Base-by-base conservation (phyloP, 1,140 invertebrate genomes). In the Drosophila yakuba region DNA sequence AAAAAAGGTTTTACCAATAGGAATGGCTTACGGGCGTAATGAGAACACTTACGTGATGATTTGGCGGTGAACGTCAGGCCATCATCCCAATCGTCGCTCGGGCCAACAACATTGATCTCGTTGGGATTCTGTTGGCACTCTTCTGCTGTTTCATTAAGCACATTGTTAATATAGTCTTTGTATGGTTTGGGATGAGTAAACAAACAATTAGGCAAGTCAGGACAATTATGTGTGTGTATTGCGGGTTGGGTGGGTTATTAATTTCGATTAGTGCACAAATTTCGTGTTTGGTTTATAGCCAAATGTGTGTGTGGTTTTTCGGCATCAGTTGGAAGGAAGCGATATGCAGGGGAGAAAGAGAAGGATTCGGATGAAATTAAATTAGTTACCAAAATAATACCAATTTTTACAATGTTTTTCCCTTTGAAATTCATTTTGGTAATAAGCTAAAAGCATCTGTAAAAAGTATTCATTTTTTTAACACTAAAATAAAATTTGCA, bases 11-110 rank as follows among this genome's bases (percentile, higher is more conserved):
- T 38, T 39, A 48, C 7, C 64, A 50, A 36, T 48, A 47, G 38
- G 12, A 25, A 71, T 47, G 60, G 32, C 12, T 23, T 36, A n/a
- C 23, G 47, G 38, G 25, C 38, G 68, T 48, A 64, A 54, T 64
- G 61, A 66, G 48, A 48, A 55, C 93, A 95, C 95, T 95, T 95
- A 97, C 96, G 95, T 90, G 95, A 95, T 90, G 95, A 95, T 93
- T 96, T 96, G 47, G 96, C 96, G 73, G 96, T 97, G 92, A 97
- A 97, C 74, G 96, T 97, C 75, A 97, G 97, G 79, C 96, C 96
- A 88, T 95, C 96, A 90, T 97, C 97, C 95, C 95, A 96, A 78
- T 97, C 96, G 60, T 96, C 95, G 43, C 92, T 51, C 91, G 92
- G 79, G 23, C 71, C 75, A 63, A 88, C 74, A 38, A 91, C 91